These are phyloP conservation scores for Bombyx huttoni DNA, from an alignment of 2,888 invertebrate genomes.

Conservation along the genomic window DNA sequence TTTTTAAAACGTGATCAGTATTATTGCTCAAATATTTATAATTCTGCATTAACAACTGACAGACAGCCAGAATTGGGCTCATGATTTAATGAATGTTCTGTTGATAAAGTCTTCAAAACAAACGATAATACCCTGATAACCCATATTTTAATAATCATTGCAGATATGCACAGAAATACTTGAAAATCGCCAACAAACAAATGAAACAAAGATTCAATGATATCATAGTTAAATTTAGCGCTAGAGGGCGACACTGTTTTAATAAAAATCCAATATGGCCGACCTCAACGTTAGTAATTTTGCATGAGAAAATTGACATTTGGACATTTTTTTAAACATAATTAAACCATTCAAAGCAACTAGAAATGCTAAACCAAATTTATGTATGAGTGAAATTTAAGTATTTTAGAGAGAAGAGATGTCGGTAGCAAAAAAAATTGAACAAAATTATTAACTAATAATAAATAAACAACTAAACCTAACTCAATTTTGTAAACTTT, in stretches of 20 bases:
- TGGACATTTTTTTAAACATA: background rate
- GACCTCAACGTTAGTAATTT: conserved; percentile 7
- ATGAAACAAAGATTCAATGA: background rate
- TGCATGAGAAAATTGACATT: background rate
- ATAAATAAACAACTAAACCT: too few species aligned
- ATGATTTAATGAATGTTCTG: background rate
- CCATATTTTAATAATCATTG: conserved; percentile 15
- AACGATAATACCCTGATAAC: conserved; percentile 19
- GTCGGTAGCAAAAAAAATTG: too few species aligned
- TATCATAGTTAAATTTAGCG: conserved; percentile 5
- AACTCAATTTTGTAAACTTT: too few species aligned
- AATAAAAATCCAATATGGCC: conserved; percentile 46
- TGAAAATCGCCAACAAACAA: conserved; percentile 6
- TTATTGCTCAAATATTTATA: background rate
- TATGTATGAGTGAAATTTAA: too few species aligned
- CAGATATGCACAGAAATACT: conserved; percentile 3
- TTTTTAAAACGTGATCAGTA: background rate
- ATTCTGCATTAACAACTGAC: background rate
- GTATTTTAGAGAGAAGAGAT: too few species aligned
- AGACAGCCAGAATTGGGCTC: background rate
- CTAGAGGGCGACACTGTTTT: conserved; percentile 33
- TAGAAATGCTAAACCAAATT: too few species aligned
- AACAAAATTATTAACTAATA: too few species aligned
- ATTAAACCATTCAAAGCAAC: background rate
- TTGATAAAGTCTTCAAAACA: conserved; percentile 14